Evolutionary conservation across 1,140 invertebrate species (phyloP).

Genomic region (Zeugodacus cucurbitae): DNA sequence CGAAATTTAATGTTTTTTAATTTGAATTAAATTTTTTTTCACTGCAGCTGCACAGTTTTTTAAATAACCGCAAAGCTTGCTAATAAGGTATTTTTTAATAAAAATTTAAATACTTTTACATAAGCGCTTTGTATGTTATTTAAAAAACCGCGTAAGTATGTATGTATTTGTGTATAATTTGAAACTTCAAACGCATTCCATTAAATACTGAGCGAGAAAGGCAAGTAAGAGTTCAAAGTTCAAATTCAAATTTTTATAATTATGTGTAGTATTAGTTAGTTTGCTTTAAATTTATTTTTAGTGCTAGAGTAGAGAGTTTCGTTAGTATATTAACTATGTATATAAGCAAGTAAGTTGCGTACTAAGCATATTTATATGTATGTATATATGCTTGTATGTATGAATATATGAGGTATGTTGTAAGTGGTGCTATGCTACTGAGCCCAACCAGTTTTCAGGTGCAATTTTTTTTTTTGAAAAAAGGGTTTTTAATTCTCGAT

Average conservation of each 20-base stretch:
- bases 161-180: too few species aligned
- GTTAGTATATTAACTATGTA: not conserved
- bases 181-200: not conserved
- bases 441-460: not conserved
- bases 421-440: not conserved
- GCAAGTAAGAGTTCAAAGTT: not conserved
- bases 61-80: not conserved
- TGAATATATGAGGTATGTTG: constrained; percentile 29
- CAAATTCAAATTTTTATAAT: not conserved
- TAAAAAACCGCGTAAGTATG: not conserved
- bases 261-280: not conserved
- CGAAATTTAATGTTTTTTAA: not conserved
- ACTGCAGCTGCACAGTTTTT: not conserved
- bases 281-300: not conserved
- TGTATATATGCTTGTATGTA: not conserved
- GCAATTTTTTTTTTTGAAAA: not conserved
- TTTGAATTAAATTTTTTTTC: too few species aligned
- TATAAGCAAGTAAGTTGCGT: not conserved
- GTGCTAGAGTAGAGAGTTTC: not conserved
- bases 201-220: not conserved
- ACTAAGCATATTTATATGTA: not conserved
- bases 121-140: not conserved
- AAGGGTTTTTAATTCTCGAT: not conserved
- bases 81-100: not conserved
- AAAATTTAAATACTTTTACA: not conserved